Percentiles rank a stretch among this genome's conserved stretches.
Conservation (phyloP, 2,797 vertebrate genomes). For the Astyanax mexicanus region DNA sequence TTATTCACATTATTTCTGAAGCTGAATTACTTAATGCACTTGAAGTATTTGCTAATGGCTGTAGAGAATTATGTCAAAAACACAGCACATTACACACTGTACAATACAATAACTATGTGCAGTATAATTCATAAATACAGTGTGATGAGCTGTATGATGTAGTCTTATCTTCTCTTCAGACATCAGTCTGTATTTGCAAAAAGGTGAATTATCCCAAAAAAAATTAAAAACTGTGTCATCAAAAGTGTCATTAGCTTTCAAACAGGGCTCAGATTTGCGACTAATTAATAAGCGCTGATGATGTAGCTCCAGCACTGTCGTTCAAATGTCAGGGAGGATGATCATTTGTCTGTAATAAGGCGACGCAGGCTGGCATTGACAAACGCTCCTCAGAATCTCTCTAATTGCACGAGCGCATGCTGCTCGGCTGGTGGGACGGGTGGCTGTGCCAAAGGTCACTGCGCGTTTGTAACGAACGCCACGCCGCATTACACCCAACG, state of each 20-base stretch:
- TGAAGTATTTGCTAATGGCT: not conserved
- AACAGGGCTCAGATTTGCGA: slow-evolving; percentile 20
- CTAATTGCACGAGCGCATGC: slow-evolving; percentile 40
- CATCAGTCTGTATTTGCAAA: too few relatives aligned
- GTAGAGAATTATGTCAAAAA: not conserved
- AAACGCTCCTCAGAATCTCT: slow-evolving; percentile 35
- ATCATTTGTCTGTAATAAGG: slow-evolving; percentile 32
- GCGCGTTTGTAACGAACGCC: slow-evolving; percentile 45
- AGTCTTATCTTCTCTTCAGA: too few relatives aligned
- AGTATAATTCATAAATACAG: too few relatives aligned
- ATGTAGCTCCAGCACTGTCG: slow-evolving; percentile 17
- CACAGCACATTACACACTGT: too few relatives aligned
- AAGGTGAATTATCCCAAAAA: too few relatives aligned
- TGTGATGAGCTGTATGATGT: too few relatives aligned
- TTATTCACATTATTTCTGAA: not conserved
- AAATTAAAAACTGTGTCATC: not conserved
- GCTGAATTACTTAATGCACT: not conserved
- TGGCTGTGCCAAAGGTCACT: slow-evolving; percentile 44
- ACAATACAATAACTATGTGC: not conserved
- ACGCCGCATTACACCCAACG: slow-evolving; percentile 49
- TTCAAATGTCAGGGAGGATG: slow-evolving; percentile 33
- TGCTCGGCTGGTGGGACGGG: slow-evolving; percentile 34
- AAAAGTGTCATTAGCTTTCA: not conserved
- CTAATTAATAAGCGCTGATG: slow-evolving; percentile 39
- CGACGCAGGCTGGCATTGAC: slow-evolving; percentile 29